Evolutionary conservation across 2,888 invertebrate species (phyloP), one percentile per base, ranked within the genome.

Genomic region (Allophyes oxyacanthae): DNA sequence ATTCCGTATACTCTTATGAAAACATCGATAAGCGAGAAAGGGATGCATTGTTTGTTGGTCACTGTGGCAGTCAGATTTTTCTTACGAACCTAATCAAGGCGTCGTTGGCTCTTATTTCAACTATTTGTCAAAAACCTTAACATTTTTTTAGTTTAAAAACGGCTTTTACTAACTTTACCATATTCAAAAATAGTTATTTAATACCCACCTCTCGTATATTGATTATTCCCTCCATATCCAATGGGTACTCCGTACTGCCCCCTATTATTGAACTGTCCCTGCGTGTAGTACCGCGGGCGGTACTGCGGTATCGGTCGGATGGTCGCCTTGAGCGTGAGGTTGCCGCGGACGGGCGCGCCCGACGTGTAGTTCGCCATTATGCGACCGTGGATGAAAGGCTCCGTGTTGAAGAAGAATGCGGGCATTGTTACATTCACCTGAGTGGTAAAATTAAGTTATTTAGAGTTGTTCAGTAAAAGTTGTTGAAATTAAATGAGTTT

Each of bases 361-460:
- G 98, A 98, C 0, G 99, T 99, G 84, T 98, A 99, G 95, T 99
- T 99, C 0, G 99, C 99, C 96, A 98, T 97, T 1, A 99, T 95
- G 0, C 96, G 95, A 0, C 99, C 99, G 81, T 96, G 95, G 81
- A 99, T 96, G 81, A 94, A 98, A 8, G 95, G 95, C 77, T 98
- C 98, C 15, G 97, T 97, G 79, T 97, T 97, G 86, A 98, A 97
- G 92, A 99, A 97, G 88, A 98, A 98, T 0, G 98, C 97, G 0
- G 99, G 98, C 97, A 99, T 98, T 0, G 98, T 98, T 0, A 99
- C 98, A 88, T 99, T 99, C 0, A 98, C 98, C 95, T 96, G 81
- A n/a, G 6, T 37, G 3, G 1, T 33, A 6, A 49, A 14, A 37
- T 20, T 28, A 3, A 20, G 20, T 20, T 20, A 20, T n/a, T n/a